phyloP scores from a whole-genome alignment of 2,113 vertebrate genomes.

The Engraulis encrasicolus region DNA sequence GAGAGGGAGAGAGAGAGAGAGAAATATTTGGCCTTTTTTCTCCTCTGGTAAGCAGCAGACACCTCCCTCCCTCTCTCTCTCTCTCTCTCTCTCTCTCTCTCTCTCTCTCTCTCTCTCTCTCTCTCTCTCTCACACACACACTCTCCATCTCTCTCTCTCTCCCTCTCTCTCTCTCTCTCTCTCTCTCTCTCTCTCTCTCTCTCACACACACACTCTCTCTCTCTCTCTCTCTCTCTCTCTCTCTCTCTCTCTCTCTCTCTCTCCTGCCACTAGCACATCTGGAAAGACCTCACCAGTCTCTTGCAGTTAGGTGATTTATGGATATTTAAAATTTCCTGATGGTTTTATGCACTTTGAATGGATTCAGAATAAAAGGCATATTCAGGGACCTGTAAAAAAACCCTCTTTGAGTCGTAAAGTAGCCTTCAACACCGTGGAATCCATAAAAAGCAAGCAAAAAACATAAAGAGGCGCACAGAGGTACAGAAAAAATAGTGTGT shows the following conservation, averaged over 20 bases:
- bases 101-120: slow-evolving; percentile 49
- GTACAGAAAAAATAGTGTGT: neutral
- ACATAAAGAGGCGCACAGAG: slow-evolving; percentile 51
- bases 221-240: neutral
- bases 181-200: slow-evolving; percentile 43
- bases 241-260: slow-evolving; percentile 70
- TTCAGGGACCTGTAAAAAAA: slow-evolving; percentile 63
- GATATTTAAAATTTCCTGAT: slow-evolving; percentile 82
- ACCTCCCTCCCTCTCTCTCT: slow-evolving; percentile 81
- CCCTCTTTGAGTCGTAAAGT: slow-evolving; percentile 62
- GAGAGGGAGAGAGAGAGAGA: too few relatives aligned
- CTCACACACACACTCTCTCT: too few relatives aligned
- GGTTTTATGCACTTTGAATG: slow-evolving; percentile 80
- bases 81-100: slow-evolving; percentile 45
- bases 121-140: too few relatives aligned
- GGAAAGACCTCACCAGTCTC: slow-evolving; percentile 85
- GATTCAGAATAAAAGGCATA: slow-evolving; percentile 76
- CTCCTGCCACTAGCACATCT: slow-evolving; percentile 81
- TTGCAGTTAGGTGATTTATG: slow-evolving; percentile 88
- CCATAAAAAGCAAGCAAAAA: slow-evolving; percentile 66
- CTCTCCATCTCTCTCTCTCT: slow-evolving; percentile 46
- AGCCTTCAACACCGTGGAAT: slow-evolving; percentile 61
- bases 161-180: slow-evolving; percentile 1
- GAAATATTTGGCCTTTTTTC: slow-evolving; percentile 76
- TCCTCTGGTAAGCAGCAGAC: slow-evolving; percentile 80